phyloP scores from a whole-genome alignment of 2,888 invertebrate genomes.

The Volucella zonaria region DNA sequence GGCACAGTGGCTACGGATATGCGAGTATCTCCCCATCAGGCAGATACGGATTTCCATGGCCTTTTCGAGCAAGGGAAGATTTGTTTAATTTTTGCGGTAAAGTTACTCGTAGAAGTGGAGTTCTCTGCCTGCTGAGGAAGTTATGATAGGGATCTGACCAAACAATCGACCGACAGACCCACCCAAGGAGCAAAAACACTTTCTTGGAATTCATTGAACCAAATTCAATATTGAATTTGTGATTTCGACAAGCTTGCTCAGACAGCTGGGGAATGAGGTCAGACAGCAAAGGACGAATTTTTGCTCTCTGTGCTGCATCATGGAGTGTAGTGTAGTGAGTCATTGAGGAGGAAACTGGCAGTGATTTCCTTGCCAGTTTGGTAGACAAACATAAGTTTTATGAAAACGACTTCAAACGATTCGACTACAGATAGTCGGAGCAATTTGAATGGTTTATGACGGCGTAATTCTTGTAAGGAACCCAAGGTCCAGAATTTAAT shows the following conservation, averaged over 20 bases:
- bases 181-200: slow-evolving; percentile 3
- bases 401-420: not conserved
- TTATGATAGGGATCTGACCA: slow-evolving; percentile 39
- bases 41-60: slow-evolving; percentile 60
- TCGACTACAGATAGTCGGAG: too few species aligned
- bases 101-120: slow-evolving; percentile 21
- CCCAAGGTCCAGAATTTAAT: too few species aligned
- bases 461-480: too few species aligned
- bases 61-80: slow-evolving; percentile 31
- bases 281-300: slow-evolving; percentile 10
- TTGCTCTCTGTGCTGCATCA: not conserved
- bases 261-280: not conserved
- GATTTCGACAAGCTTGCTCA: slow-evolving; percentile 3
- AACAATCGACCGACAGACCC: not conserved
- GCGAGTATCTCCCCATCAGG: slow-evolving; percentile 26
- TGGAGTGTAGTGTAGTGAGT: slow-evolving; percentile 11
- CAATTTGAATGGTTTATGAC: too few species aligned
- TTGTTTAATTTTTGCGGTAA: slow-evolving; percentile 62
- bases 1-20: slow-evolving; percentile 35
- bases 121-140: slow-evolving; percentile 62
- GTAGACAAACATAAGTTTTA: slow-evolving; percentile 3
- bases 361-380: slow-evolving; percentile 32
- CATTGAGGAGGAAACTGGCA: slow-evolving; percentile 26
- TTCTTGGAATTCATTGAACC: slow-evolving; percentile 3
- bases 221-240: slow-evolving; percentile 49